phyloP scores from a whole-genome alignment of 2,888 invertebrate species.

The Campoplex nolae region DNA sequence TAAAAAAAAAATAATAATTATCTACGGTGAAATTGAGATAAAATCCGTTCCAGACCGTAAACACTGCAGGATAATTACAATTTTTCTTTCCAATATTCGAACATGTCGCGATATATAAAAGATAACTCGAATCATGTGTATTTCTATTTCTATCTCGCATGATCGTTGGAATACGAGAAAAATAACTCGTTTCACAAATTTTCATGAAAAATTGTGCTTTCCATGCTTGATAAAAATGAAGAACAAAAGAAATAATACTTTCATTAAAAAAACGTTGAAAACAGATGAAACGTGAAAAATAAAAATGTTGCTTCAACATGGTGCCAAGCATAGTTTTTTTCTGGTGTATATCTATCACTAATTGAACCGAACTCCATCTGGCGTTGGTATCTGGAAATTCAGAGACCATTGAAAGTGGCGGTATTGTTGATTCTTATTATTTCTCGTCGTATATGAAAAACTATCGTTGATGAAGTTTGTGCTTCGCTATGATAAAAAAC shows the following conservation, averaged over 20 bases:
- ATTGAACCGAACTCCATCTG: constrained; percentile 39
- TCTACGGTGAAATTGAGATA: not conserved
- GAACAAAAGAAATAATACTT: not conserved
- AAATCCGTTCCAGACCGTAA: not conserved
- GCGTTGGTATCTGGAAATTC: constrained; percentile 5
- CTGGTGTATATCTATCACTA: constrained; percentile 42
- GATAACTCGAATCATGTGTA: not conserved
- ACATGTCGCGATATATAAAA: not conserved
- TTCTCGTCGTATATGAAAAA: constrained; percentile 19
- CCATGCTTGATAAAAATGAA: constrained; percentile 1
- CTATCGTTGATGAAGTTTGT: constrained; percentile 35
- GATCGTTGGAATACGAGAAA: not conserved
- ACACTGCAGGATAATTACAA: not conserved
- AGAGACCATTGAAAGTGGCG: constrained; percentile 11
- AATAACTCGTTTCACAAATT: not conserved
- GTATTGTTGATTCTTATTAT: constrained; percentile 22
- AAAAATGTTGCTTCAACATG: not conserved
- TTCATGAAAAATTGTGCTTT: not conserved
- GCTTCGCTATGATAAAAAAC: constrained; percentile 10
- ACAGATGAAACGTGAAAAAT: not conserved
- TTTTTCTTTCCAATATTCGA: not conserved
- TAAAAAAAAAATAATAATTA: not conserved
- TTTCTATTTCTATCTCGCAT: not conserved
- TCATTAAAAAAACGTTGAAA: not conserved
- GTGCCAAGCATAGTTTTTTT: constrained; percentile 23